phyloP scores from a whole-genome alignment of 2,888 invertebrate species.

The Pandemis heparana region DNA sequence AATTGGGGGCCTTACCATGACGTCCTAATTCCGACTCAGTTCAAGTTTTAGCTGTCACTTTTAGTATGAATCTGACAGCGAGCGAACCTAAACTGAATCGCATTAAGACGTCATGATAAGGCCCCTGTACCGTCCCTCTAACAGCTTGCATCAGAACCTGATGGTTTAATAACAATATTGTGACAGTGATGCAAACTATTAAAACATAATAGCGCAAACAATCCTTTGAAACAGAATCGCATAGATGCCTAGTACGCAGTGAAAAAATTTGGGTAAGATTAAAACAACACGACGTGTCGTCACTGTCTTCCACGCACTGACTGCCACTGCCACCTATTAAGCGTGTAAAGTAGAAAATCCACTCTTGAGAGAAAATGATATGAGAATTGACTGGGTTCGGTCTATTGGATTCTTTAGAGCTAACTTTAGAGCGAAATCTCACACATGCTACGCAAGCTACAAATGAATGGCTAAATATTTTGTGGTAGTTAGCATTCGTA shows the following conservation, averaged over 20 bases:
- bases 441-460: neutral
- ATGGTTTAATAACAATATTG: neutral
- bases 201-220: neutral
- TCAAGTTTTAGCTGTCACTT: too few relatives aligned
- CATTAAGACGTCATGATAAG: too few relatives aligned
- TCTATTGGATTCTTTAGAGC: neutral
- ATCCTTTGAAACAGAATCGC: neutral
- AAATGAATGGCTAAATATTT: neutral
- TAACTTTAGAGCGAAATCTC: neutral
- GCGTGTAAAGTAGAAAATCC: neutral
- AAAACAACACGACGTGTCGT: neutral
- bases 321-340: neutral
- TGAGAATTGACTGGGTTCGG: neutral
- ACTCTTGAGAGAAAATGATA: neutral
- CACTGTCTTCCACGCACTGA: neutral
- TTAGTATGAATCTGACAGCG: too few relatives aligned
- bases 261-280: neutral
- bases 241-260: too few relatives aligned
- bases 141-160: neutral
- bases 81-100: too few relatives aligned
- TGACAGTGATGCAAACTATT: neutral
- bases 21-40: too few relatives aligned
- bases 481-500: neutral
- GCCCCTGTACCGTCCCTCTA: too few relatives aligned
- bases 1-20: too few relatives aligned